A percentile compares a stretch with the other conserved stretches of the same genome.
Evolutionary conservation across 2,113 vertebrate genomes (phyloP).

Genomic region (Burhinus bistriatus): DNA sequence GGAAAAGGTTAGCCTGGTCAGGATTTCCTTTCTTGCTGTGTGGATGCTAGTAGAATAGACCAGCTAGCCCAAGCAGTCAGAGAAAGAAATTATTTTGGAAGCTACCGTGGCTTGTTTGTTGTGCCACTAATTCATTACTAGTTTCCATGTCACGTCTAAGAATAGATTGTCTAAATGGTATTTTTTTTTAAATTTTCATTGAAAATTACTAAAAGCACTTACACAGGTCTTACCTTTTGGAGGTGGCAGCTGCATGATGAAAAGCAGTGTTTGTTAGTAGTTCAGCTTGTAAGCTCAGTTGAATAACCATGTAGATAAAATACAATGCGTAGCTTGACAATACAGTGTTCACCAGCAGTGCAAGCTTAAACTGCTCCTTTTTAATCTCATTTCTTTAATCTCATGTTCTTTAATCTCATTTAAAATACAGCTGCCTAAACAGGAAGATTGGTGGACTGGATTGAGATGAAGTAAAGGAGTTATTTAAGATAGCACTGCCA

Average conservation of each 20-base stretch:
- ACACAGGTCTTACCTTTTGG: background rate
- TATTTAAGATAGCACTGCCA: background rate
- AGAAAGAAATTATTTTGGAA: background rate
- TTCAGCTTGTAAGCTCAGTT: background rate
- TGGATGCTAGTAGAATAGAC: background rate
- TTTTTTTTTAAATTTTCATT: background rate
- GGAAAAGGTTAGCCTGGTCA: background rate
- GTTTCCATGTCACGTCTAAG: background rate
- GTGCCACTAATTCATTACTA: background rate
- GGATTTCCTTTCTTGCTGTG: background rate
- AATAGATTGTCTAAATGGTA: background rate
- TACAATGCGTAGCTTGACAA: background rate
- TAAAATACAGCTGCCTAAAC: background rate
- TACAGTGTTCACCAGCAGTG: background rate
- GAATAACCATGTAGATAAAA: background rate
- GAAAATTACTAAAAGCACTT: background rate
- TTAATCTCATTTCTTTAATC: background rate
- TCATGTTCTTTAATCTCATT: background rate
- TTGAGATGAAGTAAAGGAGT: background rate
- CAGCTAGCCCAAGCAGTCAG: background rate
- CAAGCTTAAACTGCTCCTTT: background rate
- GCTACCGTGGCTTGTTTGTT: background rate
- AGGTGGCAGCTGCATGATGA: background rate
- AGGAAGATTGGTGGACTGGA: background rate
- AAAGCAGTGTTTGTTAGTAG: background rate